A percentile compares a stretch with the other conserved stretches of the same genome.
phyloP scores from a whole-genome alignment of 1,140 invertebrate species.

The Drosophila rhopaloa region DNA sequence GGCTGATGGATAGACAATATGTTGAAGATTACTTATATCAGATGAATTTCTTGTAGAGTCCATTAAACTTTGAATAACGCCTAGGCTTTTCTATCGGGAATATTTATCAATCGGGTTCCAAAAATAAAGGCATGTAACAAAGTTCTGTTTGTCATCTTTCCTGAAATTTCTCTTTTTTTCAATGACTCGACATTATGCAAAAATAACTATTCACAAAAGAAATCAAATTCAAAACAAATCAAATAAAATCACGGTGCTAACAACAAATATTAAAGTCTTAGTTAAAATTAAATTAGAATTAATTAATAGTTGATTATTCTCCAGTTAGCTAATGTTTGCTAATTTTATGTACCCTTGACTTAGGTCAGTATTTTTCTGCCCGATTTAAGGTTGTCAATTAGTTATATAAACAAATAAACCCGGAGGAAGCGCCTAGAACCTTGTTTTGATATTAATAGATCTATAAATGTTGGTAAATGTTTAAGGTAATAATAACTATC shows the following conservation, averaged over 20 bases:
- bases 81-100: neutral
- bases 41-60: neutral
- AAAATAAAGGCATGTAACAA: neutral
- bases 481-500: too few species aligned
- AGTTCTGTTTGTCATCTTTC: slow-evolving; percentile 20
- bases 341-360: slow-evolving; percentile 44
- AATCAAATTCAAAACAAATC: neutral
- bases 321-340: slow-evolving; percentile 37
- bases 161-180: slow-evolving; percentile 12
- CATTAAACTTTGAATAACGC: slow-evolving; percentile 17
- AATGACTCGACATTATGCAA: slow-evolving; percentile 38
- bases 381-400: slow-evolving; percentile 26
- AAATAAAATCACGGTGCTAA: slow-evolving; percentile 2
- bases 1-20: slow-evolving; percentile 11
- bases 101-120: slow-evolving; percentile 12
- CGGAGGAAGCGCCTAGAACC: neutral
- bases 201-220: slow-evolving; percentile 1
- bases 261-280: slow-evolving; percentile 13
- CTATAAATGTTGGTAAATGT: neutral
- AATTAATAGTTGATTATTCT: slow-evolving; percentile 15
- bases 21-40: too few species aligned
- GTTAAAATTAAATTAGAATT: slow-evolving; percentile 1
- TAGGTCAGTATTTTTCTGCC: slow-evolving; percentile 44
- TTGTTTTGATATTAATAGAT: neutral
- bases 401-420: slow-evolving; percentile 17